Percentiles rank a stretch among this genome's conserved stretches.
Evolutionary conservation across 1,140 invertebrate genomes (phyloP).

Genomic region (Agraylea sexmaculata): DNA sequence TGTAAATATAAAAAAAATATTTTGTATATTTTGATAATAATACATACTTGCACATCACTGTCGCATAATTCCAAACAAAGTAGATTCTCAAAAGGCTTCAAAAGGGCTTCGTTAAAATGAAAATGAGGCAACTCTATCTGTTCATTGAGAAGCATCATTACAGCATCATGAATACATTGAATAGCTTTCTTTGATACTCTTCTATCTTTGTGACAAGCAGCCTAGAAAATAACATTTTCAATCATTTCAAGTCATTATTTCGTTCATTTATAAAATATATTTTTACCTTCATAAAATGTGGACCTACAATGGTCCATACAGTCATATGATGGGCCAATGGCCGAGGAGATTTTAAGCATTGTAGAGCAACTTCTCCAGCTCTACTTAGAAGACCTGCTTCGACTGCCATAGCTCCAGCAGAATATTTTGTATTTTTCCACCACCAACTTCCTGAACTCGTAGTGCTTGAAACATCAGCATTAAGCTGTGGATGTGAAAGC

Average conservation of each 20-base stretch:
- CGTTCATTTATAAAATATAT: neutral
- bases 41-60: conserved; percentile 70
- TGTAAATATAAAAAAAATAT: conserved; percentile 5
- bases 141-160: conserved; percentile 77
- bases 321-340: conserved; percentile 84
- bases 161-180: conserved; percentile 85
- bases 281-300: conserved; percentile 79
- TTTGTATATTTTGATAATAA: conserved; percentile 4
- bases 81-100: conserved; percentile 91
- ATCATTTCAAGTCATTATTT: neutral
- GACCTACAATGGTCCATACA: conserved; percentile 79
- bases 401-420: conserved; percentile 24
- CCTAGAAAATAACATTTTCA: conserved; percentile 39
- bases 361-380: conserved; percentile 76
- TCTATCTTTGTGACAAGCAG: conserved; percentile 81
- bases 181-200: conserved; percentile 85
- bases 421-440: conserved; percentile 32
- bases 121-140: conserved; percentile 83
- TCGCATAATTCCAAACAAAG: conserved; percentile 85
- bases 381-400: conserved; percentile 58
- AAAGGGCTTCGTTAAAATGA: conserved; percentile 88
- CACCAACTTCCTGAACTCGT: conserved; percentile 40
- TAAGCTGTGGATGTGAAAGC: conserved; percentile 6
- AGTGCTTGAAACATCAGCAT: conserved; percentile 24
- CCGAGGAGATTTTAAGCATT: conserved; percentile 72